A percentile compares a stretch with the other conserved stretches of the same genome.
phyloP scores from a whole-genome alignment of 1,140 invertebrate genomes.

The Helicorthomorpha holstii region DNA sequence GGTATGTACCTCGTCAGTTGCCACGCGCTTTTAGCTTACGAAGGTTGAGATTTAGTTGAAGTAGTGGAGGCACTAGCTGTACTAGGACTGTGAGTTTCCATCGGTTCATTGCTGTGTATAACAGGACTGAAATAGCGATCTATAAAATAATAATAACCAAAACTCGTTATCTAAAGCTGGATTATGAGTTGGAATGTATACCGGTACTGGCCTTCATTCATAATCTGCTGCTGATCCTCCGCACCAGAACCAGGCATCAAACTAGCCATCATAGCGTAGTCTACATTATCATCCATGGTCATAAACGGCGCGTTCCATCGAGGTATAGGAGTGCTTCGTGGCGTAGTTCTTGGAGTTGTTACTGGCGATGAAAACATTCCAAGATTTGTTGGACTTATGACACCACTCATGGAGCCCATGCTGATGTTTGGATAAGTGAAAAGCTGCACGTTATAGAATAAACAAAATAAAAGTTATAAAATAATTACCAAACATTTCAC shows the following conservation, averaged over 20 bases:
- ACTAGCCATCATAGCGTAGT: constrained; percentile 73
- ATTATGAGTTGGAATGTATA: constrained; percentile 17
- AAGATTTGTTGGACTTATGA: constrained; percentile 77
- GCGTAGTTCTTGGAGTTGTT: constrained; percentile 46
- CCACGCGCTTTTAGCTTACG: no score
- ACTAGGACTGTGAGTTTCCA: constrained; percentile 16
- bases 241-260: constrained; percentile 38
- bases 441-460: no score
- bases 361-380: constrained; percentile 68
- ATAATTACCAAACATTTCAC: no score
- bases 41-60: constrained; percentile 14
- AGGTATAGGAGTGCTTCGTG: constrained; percentile 39
- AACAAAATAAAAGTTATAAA: no score
- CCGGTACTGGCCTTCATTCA: constrained; percentile 42
- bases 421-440: constrained; percentile 66
- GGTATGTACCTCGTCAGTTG: no score
- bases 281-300: constrained; percentile 62
- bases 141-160: constrained; percentile 13
- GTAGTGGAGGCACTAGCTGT: constrained; percentile 11
- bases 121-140: constrained; percentile 27
- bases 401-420: constrained; percentile 43
- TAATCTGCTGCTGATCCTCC: constrained; percentile 47
- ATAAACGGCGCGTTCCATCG: constrained; percentile 75
- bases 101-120: constrained; percentile 23
- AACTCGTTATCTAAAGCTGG: not conserved